Evolutionary conservation across 2,113 vertebrate species (phyloP).

Genomic region (Cebidichthys violaceus): DNA sequence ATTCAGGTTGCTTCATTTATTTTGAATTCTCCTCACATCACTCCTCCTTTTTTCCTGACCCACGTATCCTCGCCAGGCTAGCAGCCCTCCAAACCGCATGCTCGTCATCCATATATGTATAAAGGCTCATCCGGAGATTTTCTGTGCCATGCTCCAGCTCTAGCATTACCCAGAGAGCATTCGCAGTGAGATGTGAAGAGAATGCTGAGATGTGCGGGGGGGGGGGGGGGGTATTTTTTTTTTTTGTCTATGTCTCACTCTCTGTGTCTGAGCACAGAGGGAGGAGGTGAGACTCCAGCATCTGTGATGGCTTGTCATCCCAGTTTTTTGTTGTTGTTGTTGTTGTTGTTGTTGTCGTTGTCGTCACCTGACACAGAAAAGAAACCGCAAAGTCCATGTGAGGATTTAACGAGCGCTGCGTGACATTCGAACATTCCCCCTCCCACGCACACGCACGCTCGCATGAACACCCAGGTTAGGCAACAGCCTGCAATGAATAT

Average conservation of each 20-base stretch:
- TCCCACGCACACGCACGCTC: background rate
- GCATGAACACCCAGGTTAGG: conserved; percentile 47
- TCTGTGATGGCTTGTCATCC: conserved; percentile 50
- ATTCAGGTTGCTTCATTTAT: conserved; percentile 81
- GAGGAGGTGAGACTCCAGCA: conserved; percentile 25
- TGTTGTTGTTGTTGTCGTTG: too few species aligned
- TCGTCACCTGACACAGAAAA: conserved; percentile 54
- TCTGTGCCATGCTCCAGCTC: conserved; percentile 60
- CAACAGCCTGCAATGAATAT: conserved; percentile 53
- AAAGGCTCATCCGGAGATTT: conserved; percentile 74
- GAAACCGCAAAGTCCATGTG: conserved; percentile 21
- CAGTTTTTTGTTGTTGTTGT: background rate
- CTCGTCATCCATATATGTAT: conserved; percentile 79
- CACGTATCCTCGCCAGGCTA: conserved; percentile 51
- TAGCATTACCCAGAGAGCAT: conserved; percentile 61
- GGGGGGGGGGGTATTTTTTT: conserved; percentile 21
- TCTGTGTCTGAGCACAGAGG: conserved; percentile 28
- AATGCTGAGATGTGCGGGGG: conserved; percentile 69
- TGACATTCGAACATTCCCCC: conserved; percentile 7
- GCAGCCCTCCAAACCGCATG: conserved; percentile 71
- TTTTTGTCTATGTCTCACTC: conserved; percentile 32
- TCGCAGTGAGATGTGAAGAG: conserved; percentile 70
- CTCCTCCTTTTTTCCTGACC: conserved; percentile 60
- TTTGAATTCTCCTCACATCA: conserved; percentile 77
- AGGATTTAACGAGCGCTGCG: conserved; percentile 50